Evolutionary conservation across 1,140 invertebrate species (phyloP).

Genomic region (Drosophila neocordata): DNA sequence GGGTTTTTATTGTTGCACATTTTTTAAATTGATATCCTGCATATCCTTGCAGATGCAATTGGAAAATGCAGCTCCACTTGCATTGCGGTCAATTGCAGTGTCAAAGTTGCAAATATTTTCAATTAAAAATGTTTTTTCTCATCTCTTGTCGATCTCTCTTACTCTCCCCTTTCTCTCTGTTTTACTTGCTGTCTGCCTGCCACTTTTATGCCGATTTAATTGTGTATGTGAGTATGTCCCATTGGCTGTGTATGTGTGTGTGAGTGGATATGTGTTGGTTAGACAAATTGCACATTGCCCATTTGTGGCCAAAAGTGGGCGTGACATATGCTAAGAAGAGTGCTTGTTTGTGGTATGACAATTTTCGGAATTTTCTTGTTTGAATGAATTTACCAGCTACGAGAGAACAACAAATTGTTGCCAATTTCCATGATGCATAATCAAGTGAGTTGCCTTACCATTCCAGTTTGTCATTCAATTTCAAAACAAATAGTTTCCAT

Average conservation of each 20-base stretch:
- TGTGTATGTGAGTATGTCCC: constrained; percentile 24
- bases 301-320: not conserved
- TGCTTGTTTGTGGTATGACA: constrained; percentile 1
- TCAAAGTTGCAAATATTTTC: constrained; percentile 75
- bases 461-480: constrained; percentile 4
- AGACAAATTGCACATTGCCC: constrained; percentile 6
- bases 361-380: not conserved
- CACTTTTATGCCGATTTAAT: constrained; percentile 62
- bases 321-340: not conserved
- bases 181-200: not conserved
- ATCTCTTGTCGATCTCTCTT: not conserved
- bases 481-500: not conserved
- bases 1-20: constrained; percentile 9
- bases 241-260: not conserved
- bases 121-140: constrained; percentile 66
- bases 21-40: constrained; percentile 40
- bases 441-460: constrained; percentile 13
- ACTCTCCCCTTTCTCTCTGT: not conserved
- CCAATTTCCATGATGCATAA: constrained; percentile 37
- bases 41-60: constrained; percentile 23
- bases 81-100: constrained; percentile 68
- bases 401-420: constrained; percentile 4
- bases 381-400: not conserved
- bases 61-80: constrained; percentile 28
- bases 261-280: not conserved